Evolutionary conservation across 2,888 invertebrate genomes (phyloP), one percentile per base, ranked within the genome.

Genomic region (Copidosoma aretas): DNA sequence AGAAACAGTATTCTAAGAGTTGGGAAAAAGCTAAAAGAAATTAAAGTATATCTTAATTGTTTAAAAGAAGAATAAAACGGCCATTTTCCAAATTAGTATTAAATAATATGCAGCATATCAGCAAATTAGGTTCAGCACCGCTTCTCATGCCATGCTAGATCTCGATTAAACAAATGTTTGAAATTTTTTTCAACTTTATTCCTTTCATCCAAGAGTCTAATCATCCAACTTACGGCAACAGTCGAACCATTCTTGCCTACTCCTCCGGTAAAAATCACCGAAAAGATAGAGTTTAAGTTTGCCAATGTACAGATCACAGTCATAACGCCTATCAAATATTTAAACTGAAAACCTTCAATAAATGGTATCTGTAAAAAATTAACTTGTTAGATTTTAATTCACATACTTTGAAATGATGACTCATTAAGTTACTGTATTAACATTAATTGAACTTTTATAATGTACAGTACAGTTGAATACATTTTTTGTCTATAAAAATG

Each of bases 161-260:
- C 80, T 80, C 71, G 71, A 77, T 74, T 77, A 74, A 52, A 62
- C 17, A 59, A 70, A 14, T 71, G 49, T 65, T 32, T 67, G 75
- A 74, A 72, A 70, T 75, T 74, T 72, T 74, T 60, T 75, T 71
- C 73, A 75, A 69, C 32, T 19, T 58, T 24, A 65, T 62, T 32
- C 56, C 52, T 15, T 46, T 46, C 54, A 24, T 67, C 60, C 65
- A 69, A 76, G 73, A 69, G 71, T 70, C 64, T 73, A 75, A 75
- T 78, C 77, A 74, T 74, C 75, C 70, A 79, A 83, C 94, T 94
- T 93, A 98, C 97, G 87, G 98, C 98, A 80, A 97, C 96, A 76
- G 98, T 96, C 79, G 98, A 98, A 87, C 97, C 97, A 88, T 98
- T 98, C 89, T 97, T 98, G 83, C 98, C 98, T 83, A 94, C 93